These are phyloP conservation scores for Caloenas nicobarica DNA, from an alignment of 2,113 vertebrate species.

Conservation along the genomic window DNA sequence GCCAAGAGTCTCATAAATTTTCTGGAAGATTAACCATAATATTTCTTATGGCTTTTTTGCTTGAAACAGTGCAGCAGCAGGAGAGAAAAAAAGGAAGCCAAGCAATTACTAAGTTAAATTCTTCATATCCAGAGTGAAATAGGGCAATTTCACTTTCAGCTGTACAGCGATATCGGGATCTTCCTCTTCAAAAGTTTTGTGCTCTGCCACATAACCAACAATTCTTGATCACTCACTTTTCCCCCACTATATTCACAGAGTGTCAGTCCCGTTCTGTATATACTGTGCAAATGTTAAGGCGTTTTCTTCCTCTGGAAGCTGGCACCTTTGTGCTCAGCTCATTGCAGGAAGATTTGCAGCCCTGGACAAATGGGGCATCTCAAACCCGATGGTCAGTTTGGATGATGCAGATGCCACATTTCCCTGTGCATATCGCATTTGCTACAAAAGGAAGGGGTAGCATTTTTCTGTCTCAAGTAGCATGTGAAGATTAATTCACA, in stretches of 20 bases:
- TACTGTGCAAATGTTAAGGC: background rate
- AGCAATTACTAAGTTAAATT: background rate
- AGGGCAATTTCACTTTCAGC: background rate
- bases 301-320: background rate
- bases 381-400: background rate
- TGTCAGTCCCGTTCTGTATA: background rate
- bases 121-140: background rate
- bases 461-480: background rate
- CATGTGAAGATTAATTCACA: fast-evolving
- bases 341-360: background rate
- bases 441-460: background rate
- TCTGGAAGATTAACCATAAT: background rate
- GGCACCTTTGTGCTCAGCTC: background rate
- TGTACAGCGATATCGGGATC: background rate
- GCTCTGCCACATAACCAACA: background rate
- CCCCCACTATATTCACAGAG: fast-evolving
- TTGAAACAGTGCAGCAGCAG: background rate
- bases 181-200: background rate
- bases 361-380: background rate
- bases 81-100: background rate
- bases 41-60: background rate
- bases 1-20: background rate
- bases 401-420: background rate
- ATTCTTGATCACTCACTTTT: background rate
- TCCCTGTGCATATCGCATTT: fast-evolving